Evolutionary conservation across 2,888 invertebrate species (phyloP).

Genomic region (Latrodectus hesperus): DNA sequence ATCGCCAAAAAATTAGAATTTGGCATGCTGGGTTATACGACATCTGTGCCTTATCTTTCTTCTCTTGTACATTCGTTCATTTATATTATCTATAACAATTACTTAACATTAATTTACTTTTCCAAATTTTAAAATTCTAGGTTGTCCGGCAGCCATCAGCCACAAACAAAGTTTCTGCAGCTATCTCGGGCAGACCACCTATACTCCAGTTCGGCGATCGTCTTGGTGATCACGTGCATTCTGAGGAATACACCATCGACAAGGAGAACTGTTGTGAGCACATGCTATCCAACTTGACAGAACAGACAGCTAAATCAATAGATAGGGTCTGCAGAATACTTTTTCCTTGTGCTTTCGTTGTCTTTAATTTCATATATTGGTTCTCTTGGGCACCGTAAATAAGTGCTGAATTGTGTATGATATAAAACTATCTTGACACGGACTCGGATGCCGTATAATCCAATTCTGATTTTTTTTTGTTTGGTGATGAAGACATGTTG

Average conservation of each 20-base stretch:
- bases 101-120: neutral
- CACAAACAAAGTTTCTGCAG: constrained; percentile 54
- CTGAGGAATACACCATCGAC: neutral
- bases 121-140: neutral
- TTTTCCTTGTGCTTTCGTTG: constrained; percentile 61
- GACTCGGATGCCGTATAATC: too few species aligned
- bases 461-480: too few species aligned
- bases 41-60: neutral
- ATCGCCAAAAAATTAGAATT: too few species aligned
- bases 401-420: too few species aligned
- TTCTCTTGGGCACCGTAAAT: constrained; percentile 60
- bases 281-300: constrained; percentile 35
- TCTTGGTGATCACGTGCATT: neutral
- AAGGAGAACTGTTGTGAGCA: neutral
- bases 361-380: constrained; percentile 68
- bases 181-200: constrained; percentile 43
- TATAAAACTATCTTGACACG: too few species aligned
- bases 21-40: too few species aligned
- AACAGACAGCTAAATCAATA: constrained; percentile 61
- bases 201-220: constrained; percentile 51
- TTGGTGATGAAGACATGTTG: too few species aligned
- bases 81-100: neutral
- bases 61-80: neutral
- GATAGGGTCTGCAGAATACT: constrained; percentile 61
- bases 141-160: constrained; percentile 53